phyloP scores from a whole-genome alignment of 2,113 vertebrate genomes.

The Ophthalmolycus amberensis region DNA sequence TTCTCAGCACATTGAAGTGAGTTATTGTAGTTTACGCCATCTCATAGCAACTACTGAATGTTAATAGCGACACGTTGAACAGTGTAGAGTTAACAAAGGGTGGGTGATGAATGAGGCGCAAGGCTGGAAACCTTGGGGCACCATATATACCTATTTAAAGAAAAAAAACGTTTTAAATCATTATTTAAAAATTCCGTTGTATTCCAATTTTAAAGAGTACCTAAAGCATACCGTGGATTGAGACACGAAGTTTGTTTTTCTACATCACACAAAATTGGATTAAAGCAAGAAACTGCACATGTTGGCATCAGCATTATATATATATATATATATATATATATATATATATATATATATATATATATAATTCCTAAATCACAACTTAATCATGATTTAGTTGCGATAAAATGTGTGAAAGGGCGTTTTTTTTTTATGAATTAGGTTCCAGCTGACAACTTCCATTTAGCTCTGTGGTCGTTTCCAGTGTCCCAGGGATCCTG shows the following conservation, averaged over 20 bases:
- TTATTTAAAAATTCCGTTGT: slow-evolving; percentile 37
- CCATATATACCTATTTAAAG: slow-evolving; percentile 61
- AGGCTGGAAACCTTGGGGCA: slow-evolving; percentile 59
- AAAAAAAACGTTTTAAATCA: slow-evolving; percentile 22
- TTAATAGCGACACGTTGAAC: slow-evolving; percentile 62
- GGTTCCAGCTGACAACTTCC: slow-evolving; percentile 48
- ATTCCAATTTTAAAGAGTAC: slow-evolving; percentile 44
- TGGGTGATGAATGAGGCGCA: slow-evolving; percentile 55
- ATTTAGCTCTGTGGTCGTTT: slow-evolving; percentile 49
- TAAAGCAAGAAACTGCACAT: slow-evolving; percentile 35
- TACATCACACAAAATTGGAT: slow-evolving; percentile 32
- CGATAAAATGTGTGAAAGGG: slow-evolving; percentile 20
- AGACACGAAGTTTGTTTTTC: slow-evolving; percentile 8
- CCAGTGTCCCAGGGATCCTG: slow-evolving; percentile 59
- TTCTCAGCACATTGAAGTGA: slow-evolving; percentile 71
- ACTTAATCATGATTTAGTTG: slow-evolving; percentile 35
- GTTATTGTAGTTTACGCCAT: slow-evolving; percentile 65
- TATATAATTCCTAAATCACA: slow-evolving; percentile 32
- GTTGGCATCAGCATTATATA: slow-evolving; percentile 50
- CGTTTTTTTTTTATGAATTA: slow-evolving; percentile 48
- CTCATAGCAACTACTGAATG: slow-evolving; percentile 78
- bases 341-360: slow-evolving; percentile 20
- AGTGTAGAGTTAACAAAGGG: slow-evolving; percentile 56
- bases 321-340: slow-evolving; percentile 29
- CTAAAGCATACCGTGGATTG: neutral